Evolutionary conservation across 2,113 vertebrate genomes (phyloP).

Genomic region (Sinocyclocheilus anophthalmus): DNA sequence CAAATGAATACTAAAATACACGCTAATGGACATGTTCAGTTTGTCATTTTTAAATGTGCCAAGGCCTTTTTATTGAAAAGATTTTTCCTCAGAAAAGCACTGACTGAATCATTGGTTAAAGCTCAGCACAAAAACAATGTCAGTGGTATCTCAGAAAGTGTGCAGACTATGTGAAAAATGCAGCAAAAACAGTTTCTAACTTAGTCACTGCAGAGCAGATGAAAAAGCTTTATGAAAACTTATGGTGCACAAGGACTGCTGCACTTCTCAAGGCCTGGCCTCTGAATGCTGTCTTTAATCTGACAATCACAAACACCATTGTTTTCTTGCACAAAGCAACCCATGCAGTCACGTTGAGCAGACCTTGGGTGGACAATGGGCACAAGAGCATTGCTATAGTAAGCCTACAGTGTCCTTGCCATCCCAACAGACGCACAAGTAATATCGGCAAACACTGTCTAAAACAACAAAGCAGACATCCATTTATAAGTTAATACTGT

Average conservation of each 20-base stretch:
- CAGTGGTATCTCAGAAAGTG: background rate
- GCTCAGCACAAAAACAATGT: background rate
- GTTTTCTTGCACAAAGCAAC: constrained; percentile 30
- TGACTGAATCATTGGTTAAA: background rate
- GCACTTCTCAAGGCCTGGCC: constrained; percentile 1
- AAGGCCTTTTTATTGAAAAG: background rate
- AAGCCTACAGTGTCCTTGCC: constrained; percentile 7
- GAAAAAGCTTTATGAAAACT: constrained; percentile 21
- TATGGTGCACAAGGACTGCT: background rate
- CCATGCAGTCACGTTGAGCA: background rate
- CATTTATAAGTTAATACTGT: background rate
- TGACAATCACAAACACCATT: constrained; percentile 12
- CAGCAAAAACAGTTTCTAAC: background rate
- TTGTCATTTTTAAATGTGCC: background rate
- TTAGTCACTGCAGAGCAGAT: background rate
- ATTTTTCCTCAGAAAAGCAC: background rate
- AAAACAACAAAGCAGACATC: background rate
- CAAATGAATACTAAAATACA: background rate
- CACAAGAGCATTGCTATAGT: background rate
- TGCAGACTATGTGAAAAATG: constrained; percentile 4
- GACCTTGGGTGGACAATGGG: background rate
- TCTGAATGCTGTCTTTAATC: constrained; percentile 12
- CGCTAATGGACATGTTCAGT: background rate
- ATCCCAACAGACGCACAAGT: background rate
- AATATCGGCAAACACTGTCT: background rate